These are phyloP conservation scores for Corythornis leucogaster DNA, from an alignment of 2,797 vertebrate genomes.

Conservation along the genomic window DNA sequence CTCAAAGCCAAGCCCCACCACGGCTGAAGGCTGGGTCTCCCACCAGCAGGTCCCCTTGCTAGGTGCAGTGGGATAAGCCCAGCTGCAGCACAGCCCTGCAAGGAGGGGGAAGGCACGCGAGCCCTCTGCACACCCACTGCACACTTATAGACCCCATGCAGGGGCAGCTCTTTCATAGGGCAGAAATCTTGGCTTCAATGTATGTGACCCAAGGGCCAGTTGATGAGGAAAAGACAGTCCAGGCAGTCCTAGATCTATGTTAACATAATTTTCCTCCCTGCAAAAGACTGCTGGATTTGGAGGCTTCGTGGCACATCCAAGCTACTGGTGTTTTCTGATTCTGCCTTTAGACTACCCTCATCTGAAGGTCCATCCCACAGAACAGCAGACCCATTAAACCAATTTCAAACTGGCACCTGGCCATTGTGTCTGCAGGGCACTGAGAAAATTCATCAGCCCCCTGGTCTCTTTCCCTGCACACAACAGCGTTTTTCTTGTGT, in stretches of 20 bases:
- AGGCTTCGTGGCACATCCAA: neutral
- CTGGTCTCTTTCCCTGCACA: neutral
- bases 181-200: neutral
- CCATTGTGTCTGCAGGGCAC: neutral
- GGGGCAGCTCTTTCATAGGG: neutral
- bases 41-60: rapidly evolving
- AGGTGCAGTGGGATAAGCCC: rapidly evolving
- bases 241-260: neutral
- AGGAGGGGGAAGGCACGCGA: rapidly evolving
- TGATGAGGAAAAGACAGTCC: neutral
- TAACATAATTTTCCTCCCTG: neutral
- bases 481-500: neutral
- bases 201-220: neutral
- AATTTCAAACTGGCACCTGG: neutral
- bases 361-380: neutral
- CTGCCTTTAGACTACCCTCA: neutral
- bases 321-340: neutral
- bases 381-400: neutral
- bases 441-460: neutral
- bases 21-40: rapidly evolving
- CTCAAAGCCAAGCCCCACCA: neutral
- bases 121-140: rapidly evolving
- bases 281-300: neutral
- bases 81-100: neutral
- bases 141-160: rapidly evolving